Evolutionary conservation across 2,113 vertebrate species (phyloP), one percentile per base, ranked within the genome.

Genomic region (Lepus timidus): DNA sequence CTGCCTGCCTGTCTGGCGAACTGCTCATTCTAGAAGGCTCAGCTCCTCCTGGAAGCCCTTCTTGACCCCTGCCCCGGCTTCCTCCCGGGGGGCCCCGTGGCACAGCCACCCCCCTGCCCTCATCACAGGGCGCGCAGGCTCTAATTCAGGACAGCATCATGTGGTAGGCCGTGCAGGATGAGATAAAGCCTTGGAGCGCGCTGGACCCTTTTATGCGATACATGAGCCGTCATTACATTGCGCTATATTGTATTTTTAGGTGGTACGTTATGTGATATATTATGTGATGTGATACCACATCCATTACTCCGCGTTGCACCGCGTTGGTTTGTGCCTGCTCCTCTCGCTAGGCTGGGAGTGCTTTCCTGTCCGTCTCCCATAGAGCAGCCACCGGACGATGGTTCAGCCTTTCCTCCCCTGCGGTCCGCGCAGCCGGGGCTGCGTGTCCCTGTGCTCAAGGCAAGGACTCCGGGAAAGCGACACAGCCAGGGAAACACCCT

Each of bases 31-130:
- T 95, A 83, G 85, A 92, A 89, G 85, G 92, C 61, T 55, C 49
- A 12, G 55, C n/a, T 85, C 76, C 62, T 92, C 65, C 92, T 70
- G 87, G 82, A 94, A 94, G 80, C 83, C 90, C 93, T 91, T 80
- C 36, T 68, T 80, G 55, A 94, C 67, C 70, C 61, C 95, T 81
- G 4, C 31, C 51, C 1, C 17, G 36, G 89, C 17, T 44, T 49
- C 73, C 31, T 84, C 31, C n/a, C 29, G 6, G 44, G 31, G 20
- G 55, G 61, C 13, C 29, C 68, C 27, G 1, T 16, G n/a, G 58
- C 67, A 14, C 0, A 4, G 81, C 73, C 20, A 11, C 79, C 20
- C 27, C 20, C 4, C 10, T 52, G 39, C n/a, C 12, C 71, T 33
- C 3, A 27, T 44, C 62, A 11, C 16, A 17, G 90, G 29, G 64